Conservation (phyloP, 2,888 invertebrate genomes). For the Branchellion lobata region DNA sequence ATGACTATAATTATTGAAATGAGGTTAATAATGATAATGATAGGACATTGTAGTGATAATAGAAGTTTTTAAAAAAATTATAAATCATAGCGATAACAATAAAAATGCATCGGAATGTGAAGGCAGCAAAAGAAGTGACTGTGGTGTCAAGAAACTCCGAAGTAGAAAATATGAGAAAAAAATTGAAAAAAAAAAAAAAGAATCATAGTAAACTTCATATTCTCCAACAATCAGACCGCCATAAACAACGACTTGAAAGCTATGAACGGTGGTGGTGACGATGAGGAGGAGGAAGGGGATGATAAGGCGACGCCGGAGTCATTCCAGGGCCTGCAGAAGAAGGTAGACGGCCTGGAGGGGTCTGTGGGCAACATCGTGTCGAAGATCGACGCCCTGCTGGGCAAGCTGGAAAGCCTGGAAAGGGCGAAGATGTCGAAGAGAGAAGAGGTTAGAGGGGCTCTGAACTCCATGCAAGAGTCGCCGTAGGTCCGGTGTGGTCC, state of each 20-base stretch:
- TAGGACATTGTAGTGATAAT: too few species aligned
- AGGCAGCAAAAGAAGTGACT: not conserved
- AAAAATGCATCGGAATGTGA: not conserved
- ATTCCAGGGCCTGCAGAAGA: slow-evolving; percentile 63
- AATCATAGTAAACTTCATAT: not conserved
- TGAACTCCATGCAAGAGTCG: too few species aligned
- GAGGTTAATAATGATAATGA: too few species aligned
- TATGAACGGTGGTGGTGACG: slow-evolving; percentile 63
- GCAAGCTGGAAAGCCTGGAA: slow-evolving; percentile 65
- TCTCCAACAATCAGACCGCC: not conserved
- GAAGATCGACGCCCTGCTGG: slow-evolving; percentile 66
- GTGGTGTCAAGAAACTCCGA: not conserved
- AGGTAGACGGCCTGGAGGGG: slow-evolving; percentile 66
- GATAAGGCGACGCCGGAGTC: slow-evolving; percentile 63
- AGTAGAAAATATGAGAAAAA: too few species aligned
- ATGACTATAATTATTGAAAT: too few species aligned
- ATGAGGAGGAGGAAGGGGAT: slow-evolving; percentile 64
- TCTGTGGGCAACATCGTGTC: slow-evolving; percentile 64
- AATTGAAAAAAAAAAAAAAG: not conserved
- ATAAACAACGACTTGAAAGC: slow-evolving; percentile 56
- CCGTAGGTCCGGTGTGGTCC: too few species aligned
- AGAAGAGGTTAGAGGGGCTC: slow-evolving; percentile 54
- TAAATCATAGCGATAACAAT: too few species aligned
- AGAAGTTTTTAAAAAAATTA: too few species aligned
- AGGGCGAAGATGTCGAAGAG: slow-evolving; percentile 64